Evolutionary conservation across 2,797 vertebrate genomes (phyloP), one percentile per base, ranked within the genome.

Genomic region (Notamacropus eugenii): DNA sequence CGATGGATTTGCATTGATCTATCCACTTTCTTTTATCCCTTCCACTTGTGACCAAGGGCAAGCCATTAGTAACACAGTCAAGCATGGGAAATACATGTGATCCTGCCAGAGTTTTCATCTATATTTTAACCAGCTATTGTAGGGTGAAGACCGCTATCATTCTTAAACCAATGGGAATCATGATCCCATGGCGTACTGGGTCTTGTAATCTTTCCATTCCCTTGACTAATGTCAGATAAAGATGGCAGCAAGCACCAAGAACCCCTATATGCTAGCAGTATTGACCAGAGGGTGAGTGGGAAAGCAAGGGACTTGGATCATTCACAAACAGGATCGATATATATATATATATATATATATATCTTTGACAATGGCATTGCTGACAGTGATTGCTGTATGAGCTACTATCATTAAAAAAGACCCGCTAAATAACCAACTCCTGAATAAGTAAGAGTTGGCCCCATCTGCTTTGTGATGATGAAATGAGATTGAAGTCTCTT

Each of bases 91-190:
- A 56, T 55, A 16, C 1, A 92, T 91, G 52, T 90, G 29, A 19
- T 92, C 16, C 34, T 58, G 54, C n/a, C 92, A n/a, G 54, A 96
- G 34, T 58, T 93, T 95, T 55, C 67, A 92, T 93, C 93, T 56
- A 0, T 8, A 16, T 82, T 55, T 74, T 92, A 93, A 13, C 10
- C 11, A 46, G 57, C 19, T 4, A 0, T 16, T 55, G 58, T 6
- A 55, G n/a, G 5, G 54, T 93, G 91, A 92, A 50, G 50, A 31
- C 12, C 29, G 34, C 46, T 58, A 57, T 46, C 27, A 46, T 52
- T 59, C 57, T 96, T 93, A 54, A 82, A 40, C 58, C n/a, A 91
- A 90, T 28, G 54, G 14, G 55, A 90, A 87, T 87, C 19, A 46
- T 24, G 74, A 87, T 9, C 40, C 40, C 40, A 46, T 46, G 91